phyloP scores from a whole-genome alignment of 2,888 invertebrate species.

The Dynastes maya region DNA sequence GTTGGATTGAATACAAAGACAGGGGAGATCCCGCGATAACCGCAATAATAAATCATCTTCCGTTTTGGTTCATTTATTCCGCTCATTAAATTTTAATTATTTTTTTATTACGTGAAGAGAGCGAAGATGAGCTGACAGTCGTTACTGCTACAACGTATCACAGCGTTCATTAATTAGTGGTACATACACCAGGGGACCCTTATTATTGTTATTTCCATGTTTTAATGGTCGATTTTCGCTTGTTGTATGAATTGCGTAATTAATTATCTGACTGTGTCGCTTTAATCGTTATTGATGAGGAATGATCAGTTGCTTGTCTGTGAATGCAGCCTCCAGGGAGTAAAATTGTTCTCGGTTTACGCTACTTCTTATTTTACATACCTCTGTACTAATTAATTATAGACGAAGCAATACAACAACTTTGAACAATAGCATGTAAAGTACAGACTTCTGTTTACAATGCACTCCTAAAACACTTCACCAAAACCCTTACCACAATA shows the following conservation, averaged over 20 bases:
- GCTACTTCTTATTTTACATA: no score
- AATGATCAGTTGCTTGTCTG: no score
- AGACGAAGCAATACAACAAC: no score
- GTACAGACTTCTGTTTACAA: no score
- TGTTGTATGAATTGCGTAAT: slow-evolving; percentile 1
- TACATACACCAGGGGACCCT: background rate
- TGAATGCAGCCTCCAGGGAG: no score
- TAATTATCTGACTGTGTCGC: background rate
- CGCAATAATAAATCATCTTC: slow-evolving; percentile 36
- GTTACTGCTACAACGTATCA: background rate
- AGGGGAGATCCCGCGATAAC: slow-evolving; percentile 22
- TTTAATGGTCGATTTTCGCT: background rate
- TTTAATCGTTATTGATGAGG: background rate
- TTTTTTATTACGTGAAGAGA: slow-evolving; percentile 20
- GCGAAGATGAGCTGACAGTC: slow-evolving; percentile 6
- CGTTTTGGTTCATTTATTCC: slow-evolving; percentile 38
- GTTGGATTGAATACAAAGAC: slow-evolving; percentile 22
- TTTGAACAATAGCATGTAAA: no score
- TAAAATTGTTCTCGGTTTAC: no score
- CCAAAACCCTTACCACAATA: no score
- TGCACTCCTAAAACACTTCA: no score
- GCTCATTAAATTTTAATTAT: slow-evolving; percentile 35
- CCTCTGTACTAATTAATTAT: no score
- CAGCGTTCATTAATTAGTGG: slow-evolving; percentile 1
- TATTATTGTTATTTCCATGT: background rate